These are phyloP conservation scores for Pyrrhia umbra DNA, from an alignment of 2,888 invertebrate species.

Conservation along the genomic window DNA sequence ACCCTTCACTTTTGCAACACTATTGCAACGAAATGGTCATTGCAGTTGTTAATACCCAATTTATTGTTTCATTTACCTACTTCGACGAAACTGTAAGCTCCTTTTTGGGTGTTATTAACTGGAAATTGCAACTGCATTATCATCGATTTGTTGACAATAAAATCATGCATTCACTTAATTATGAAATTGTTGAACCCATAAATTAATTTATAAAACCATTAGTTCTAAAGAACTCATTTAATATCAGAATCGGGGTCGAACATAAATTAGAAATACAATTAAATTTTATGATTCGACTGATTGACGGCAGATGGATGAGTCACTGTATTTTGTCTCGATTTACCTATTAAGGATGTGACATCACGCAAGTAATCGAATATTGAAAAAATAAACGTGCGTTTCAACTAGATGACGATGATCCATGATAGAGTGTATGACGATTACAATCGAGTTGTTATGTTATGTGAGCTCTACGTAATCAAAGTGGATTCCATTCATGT, in stretches of 20 bases:
- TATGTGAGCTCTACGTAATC: conserved; percentile 17
- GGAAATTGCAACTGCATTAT: background rate
- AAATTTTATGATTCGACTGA: conserved; percentile 52
- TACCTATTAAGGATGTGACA: conserved; percentile 32
- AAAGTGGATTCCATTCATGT: conserved; percentile 34
- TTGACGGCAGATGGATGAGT: conserved; percentile 44
- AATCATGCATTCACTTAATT: conserved; percentile 9
- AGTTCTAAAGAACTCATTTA: conserved; percentile 33
- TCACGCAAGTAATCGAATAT: conserved; percentile 1
- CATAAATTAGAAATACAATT: conserved; percentile 52
- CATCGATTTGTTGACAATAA: conserved; percentile 13
- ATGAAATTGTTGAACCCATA: conserved; percentile 10
- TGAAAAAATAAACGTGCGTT: conserved; percentile 18
- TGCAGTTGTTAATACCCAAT: conserved; percentile 20
- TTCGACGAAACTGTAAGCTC: background rate
- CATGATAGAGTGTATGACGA: conserved; percentile 12
- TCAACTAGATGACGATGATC: conserved; percentile 9
- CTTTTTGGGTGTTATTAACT: conserved; percentile 14
- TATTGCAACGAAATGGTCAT: conserved; percentile 19
- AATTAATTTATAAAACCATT: conserved; percentile 36
- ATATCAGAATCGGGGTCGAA: conserved; percentile 39
- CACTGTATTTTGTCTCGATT: conserved; percentile 38
- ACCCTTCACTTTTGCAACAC: conserved; percentile 44
- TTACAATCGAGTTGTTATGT: conserved; percentile 12
- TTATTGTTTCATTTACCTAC: conserved; percentile 8